These are phyloP conservation scores for Amiota mariae DNA, from an alignment of 2,888 invertebrate genomes.

Conservation along the genomic window DNA sequence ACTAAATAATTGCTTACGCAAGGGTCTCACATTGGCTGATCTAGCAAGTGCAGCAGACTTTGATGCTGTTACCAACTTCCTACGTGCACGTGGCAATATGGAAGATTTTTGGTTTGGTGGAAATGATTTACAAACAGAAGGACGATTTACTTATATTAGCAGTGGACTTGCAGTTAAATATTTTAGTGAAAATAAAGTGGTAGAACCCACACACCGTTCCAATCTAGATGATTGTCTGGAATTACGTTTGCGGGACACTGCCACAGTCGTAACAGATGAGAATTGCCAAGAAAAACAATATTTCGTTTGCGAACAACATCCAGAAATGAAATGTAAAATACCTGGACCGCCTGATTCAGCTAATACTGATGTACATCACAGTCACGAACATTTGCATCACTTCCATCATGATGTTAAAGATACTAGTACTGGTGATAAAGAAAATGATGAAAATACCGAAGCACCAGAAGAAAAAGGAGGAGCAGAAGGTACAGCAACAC, in stretches of 20 bases:
- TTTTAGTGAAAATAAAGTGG: slow-evolving; percentile 33
- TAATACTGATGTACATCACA: slow-evolving; percentile 35
- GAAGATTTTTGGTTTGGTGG: slow-evolving; percentile 58
- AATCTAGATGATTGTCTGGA: slow-evolving; percentile 57
- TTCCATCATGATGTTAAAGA: slow-evolving; percentile 52
- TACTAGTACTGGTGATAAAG: slow-evolving; percentile 40
- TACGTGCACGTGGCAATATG: slow-evolving; percentile 39
- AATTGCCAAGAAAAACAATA: slow-evolving; percentile 52
- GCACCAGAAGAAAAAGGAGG: background rate
- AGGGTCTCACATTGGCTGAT: slow-evolving; percentile 50
- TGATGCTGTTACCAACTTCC: slow-evolving; percentile 36
- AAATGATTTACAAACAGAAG: slow-evolving; percentile 53
- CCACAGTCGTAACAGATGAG: slow-evolving; percentile 47
- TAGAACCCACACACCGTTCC: slow-evolving; percentile 49
- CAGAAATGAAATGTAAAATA: slow-evolving; percentile 38
- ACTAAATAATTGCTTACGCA: slow-evolving; percentile 56
- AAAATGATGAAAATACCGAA: slow-evolving; percentile 19
- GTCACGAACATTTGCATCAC: slow-evolving; percentile 60
- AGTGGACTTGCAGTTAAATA: slow-evolving; percentile 44
- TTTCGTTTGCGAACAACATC: slow-evolving; percentile 47
- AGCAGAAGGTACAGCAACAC: background rate
- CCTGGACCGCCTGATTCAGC: slow-evolving; percentile 25
- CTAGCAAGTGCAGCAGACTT: slow-evolving; percentile 43
- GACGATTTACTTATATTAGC: slow-evolving; percentile 52
- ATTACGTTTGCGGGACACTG: slow-evolving; percentile 45